Evolutionary conservation across 92 coral and sea anemone genomes (phyloP).

Genomic region (Virgularia gustaviana): DNA sequence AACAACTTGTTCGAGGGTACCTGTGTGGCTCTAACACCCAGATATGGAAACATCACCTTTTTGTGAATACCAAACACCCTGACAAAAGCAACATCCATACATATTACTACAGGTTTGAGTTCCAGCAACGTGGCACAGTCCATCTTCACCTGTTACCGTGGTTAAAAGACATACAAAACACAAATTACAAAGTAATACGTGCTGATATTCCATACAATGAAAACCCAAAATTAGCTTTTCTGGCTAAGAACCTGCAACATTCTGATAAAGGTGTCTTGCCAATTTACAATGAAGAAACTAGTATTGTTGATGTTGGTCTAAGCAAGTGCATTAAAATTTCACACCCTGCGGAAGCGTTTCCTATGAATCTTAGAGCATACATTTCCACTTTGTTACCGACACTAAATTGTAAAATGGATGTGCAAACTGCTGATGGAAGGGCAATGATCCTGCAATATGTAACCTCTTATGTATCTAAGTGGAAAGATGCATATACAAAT

Average conservation of each 20-base stretch:
- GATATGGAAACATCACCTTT: too few relatives aligned
- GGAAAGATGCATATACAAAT: too few relatives aligned
- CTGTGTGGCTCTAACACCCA: too few relatives aligned
- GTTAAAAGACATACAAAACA: not conserved
- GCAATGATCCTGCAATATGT: not conserved
- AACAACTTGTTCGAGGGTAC: too few relatives aligned
- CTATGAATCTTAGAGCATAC: not conserved
- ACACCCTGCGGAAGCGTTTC: too few relatives aligned
- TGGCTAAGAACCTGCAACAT: not conserved
- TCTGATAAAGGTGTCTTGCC: not conserved
- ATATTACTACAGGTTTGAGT: too few relatives aligned
- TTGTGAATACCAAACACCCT: not conserved
- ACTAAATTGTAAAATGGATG: constrained; percentile 1
- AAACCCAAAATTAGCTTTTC: too few relatives aligned
- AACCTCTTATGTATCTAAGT: not conserved
- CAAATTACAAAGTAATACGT: not conserved
- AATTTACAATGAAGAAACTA: not conserved
- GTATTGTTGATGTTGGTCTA: not conserved
- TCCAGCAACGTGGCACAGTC: constrained; percentile 38
- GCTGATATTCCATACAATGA: not conserved
- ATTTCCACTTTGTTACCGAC: not conserved
- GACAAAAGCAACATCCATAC: constrained; percentile 13
- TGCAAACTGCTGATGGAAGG: not conserved
- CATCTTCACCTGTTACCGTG: constrained; percentile 31
- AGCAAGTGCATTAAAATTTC: not conserved